These are phyloP conservation scores for Elephantulus edwardii DNA, from an alignment of 2,113 vertebrate species.

Conservation along the genomic window DNA sequence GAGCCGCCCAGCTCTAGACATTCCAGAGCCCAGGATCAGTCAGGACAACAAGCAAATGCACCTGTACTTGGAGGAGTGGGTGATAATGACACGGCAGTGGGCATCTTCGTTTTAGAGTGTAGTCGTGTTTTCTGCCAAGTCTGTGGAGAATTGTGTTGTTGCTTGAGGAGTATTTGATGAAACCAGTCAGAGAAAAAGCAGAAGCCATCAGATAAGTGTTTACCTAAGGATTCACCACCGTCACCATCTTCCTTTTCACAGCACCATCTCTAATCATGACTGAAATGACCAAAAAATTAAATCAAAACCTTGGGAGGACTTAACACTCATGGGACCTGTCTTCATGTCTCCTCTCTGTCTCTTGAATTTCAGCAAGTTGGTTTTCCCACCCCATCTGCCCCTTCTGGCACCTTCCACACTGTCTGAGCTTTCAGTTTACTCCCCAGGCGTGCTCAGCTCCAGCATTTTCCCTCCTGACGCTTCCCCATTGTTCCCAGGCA, in stretches of 20 bases:
- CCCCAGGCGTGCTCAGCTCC: not conserved
- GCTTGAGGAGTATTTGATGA: not conserved
- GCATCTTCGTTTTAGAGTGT: not conserved
- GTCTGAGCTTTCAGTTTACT: not conserved
- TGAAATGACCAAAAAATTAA: not conserved
- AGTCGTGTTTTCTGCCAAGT: not conserved
- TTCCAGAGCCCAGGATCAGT: not conserved
- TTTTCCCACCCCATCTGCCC: slow-evolving; percentile 38
- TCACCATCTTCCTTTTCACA: not conserved
- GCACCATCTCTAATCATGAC: not conserved
- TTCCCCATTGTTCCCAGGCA: slow-evolving; percentile 30
- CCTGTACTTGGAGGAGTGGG: not conserved
- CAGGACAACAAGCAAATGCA: rapidly evolving
- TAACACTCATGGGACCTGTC: not conserved
- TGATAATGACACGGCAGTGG: rapidly evolving
- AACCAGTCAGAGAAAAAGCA: not conserved
- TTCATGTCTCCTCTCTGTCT: not conserved
- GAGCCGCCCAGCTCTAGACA: not conserved
- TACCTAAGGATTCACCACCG: not conserved
- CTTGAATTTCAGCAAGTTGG: not conserved
- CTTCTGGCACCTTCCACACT: not conserved
- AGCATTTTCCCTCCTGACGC: not conserved
- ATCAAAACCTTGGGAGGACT: not conserved
- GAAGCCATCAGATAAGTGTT: not conserved
- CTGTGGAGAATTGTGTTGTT: rapidly evolving